phyloP scores from a whole-genome alignment of 2,888 invertebrate species.

The Sericinus montela region DNA sequence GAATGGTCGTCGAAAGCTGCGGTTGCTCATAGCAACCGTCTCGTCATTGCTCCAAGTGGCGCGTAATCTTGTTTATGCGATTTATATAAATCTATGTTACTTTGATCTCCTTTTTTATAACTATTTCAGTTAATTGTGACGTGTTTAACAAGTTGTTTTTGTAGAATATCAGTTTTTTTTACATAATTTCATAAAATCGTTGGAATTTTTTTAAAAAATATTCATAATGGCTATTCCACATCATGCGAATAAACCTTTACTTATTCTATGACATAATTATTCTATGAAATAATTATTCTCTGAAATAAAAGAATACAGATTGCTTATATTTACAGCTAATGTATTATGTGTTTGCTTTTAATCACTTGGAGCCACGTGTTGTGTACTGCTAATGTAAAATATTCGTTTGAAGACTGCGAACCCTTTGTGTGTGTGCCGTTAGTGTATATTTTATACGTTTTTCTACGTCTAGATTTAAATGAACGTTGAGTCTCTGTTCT shows the following conservation, averaged over 20 bases:
- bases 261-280: no score
- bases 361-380: conserved; percentile 42
- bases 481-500: conserved; percentile 29
- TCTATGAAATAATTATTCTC: no score
- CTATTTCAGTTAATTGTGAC: no score
- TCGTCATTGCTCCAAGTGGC: conserved; percentile 41
- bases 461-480: conserved; percentile 51
- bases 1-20: conserved; percentile 96
- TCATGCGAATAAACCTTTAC: no score
- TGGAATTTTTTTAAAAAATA: no score
- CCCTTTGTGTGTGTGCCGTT: conserved; percentile 63
- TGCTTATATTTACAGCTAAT: not conserved
- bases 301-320: no score
- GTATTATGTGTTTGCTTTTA: conserved; percentile 3
- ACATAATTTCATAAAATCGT: no score
- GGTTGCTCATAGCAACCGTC: conserved; percentile 87
- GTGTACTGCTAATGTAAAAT: conserved; percentile 66
- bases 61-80: not conserved
- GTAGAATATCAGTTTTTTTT: no score
- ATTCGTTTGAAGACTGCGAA: conserved; percentile 69
- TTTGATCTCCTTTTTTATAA: no score
- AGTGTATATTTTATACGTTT: conserved; percentile 42
- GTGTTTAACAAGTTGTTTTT: no score
- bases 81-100: no score
- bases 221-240: no score